Evolutionary conservation across 2,113 vertebrate genomes (phyloP).

Genomic region (Silurus asotus): DNA sequence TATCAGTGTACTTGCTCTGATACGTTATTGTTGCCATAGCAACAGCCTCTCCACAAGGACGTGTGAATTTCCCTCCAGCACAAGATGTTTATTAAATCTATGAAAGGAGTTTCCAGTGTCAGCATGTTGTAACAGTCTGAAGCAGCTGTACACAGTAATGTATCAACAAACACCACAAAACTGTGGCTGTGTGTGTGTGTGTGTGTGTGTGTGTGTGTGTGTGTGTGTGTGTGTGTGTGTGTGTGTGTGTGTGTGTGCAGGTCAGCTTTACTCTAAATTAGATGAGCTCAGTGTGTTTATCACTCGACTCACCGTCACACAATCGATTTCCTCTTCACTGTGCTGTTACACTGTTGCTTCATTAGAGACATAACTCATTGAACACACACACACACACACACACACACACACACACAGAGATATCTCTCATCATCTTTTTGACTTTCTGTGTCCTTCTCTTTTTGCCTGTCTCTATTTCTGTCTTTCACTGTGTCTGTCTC

Average conservation of each 20-base stretch:
- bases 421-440: background rate
- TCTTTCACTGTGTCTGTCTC: background rate
- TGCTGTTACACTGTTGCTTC: slow-evolving; percentile 10
- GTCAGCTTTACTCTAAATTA: background rate
- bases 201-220: too few relatives aligned
- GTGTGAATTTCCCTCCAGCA: background rate
- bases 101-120: too few relatives aligned
- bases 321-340: background rate
- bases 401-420: background rate
- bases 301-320: background rate
- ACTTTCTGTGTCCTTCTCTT: background rate
- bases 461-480: background rate
- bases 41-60: background rate
- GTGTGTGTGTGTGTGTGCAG: background rate
- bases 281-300: background rate
- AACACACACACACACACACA: background rate
- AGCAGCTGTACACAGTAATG: background rate
- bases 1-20: background rate
- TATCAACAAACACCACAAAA: background rate
- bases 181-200: background rate
- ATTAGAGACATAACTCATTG: background rate
- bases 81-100: too few relatives aligned
- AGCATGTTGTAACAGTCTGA: background rate
- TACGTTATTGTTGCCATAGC: background rate
- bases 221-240: too few relatives aligned